Percentiles rank a stretch among this genome's conserved stretches.
Evolutionary conservation across 2,888 invertebrate genomes (phyloP).

Genomic region (Stenodera caucasica): DNA sequence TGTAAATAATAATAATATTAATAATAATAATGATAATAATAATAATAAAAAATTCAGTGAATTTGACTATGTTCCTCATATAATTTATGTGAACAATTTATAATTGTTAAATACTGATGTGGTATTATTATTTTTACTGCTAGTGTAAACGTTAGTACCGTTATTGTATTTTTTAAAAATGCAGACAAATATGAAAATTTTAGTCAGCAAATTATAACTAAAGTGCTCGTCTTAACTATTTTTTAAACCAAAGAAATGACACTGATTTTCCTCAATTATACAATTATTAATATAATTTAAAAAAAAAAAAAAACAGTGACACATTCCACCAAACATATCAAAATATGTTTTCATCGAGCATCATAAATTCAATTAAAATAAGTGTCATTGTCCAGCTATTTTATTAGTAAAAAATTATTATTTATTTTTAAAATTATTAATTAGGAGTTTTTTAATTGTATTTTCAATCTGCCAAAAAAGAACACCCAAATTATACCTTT

Average conservation of each 20-base stretch:
- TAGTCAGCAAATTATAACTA: constrained; percentile 40
- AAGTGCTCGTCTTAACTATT: constrained; percentile 46
- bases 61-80: constrained; percentile 34
- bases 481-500: not conserved
- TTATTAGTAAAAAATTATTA: constrained; percentile 19
- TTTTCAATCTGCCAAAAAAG: not conserved
- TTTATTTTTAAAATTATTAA: constrained; percentile 27
- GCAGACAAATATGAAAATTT: constrained; percentile 32
- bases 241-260: constrained; percentile 50
- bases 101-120: constrained; percentile 40
- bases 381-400: constrained; percentile 25
- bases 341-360: constrained; percentile 12
- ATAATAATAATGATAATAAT: not conserved
- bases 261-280: constrained; percentile 27
- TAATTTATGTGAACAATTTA: constrained; percentile 39
- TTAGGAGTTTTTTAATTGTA: constrained; percentile 21
- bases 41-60: constrained; percentile 23
- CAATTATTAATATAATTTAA: not conserved
- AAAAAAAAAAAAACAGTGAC: constrained; percentile 8
- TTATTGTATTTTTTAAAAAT: constrained; percentile 40
- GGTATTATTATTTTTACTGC: constrained; percentile 41
- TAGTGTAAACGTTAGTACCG: constrained; percentile 39
- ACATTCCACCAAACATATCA: constrained; percentile 8
- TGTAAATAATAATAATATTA: constrained; percentile 33
- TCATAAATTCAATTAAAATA: constrained; percentile 11